These are phyloP conservation scores for Calonectris borealis DNA, from an alignment of 2,113 vertebrate genomes.

Conservation along the genomic window DNA sequence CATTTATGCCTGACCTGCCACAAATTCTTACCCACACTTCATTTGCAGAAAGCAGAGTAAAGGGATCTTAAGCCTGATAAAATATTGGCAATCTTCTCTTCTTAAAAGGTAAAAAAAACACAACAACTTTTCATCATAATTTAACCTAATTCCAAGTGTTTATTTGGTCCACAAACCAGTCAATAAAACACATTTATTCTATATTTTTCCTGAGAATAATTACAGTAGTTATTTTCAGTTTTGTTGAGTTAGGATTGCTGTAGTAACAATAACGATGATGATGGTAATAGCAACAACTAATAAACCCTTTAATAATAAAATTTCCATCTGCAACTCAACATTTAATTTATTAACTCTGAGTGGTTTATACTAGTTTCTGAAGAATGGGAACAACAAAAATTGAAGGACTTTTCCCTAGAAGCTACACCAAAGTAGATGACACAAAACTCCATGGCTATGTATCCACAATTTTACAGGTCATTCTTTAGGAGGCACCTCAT, in stretches of 20 bases:
- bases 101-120: not conserved
- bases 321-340: not conserved
- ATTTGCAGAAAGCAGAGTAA: not conserved
- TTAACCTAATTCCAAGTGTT: not conserved
- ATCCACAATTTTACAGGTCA: not conserved
- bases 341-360: not conserved
- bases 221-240: not conserved
- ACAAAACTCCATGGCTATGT: not conserved
- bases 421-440: not conserved
- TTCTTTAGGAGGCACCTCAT: not conserved
- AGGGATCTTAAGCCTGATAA: not conserved
- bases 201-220: not conserved
- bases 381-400: not conserved
- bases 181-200: not conserved
- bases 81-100: not conserved
- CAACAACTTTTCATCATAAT: not conserved
- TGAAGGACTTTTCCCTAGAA: not conserved
- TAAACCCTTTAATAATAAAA: not conserved
- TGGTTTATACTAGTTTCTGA: not conserved
- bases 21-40: not conserved
- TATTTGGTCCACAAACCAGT: not conserved
- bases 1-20: not conserved
- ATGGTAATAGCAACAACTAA: not conserved
- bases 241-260: not conserved
- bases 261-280: not conserved